Evolutionary conservation across 1,140 invertebrate genomes (phyloP), one percentile per base, ranked within the genome.

Genomic region (Zeugodacus cucurbitae): DNA sequence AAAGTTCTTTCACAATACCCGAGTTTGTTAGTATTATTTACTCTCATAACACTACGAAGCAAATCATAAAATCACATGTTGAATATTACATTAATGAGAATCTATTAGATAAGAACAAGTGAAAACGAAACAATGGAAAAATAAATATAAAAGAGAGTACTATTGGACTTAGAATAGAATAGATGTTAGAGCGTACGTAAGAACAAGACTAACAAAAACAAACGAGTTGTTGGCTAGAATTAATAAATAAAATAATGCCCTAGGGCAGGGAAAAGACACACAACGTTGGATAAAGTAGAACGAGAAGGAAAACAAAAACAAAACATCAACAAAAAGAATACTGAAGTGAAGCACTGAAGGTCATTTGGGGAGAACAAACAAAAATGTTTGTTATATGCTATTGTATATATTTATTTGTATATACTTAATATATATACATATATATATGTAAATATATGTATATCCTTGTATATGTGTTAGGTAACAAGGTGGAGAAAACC

Each of bases 151-250:
- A 22, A 22, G n/a, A 62, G 10, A 62, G 26, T 62, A 54, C 48
- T 54, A 17, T 54, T 54, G 48, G 48, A 54, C 48, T 17, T 54
- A 54, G 3, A 26, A 26, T 26, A 54, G 48, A 54, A 54, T 54
- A 54, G 14, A 54, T n/a, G n/a, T 62, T 62, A 2, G 26, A 62
- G 1, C 26, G n/a, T 59, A 59, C 8, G 8, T n/a, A 59, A 6
- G 5, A n/a, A 26, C n/a, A 26, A 26, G n/a, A 62, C 48, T 20
- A 54, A 54, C 48, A 10, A 54, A 54, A 86, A 88, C 58, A 90
- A 64, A 85, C 62, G 88, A 57, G 14, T 88, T 88, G 91, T 91
- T 89, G 67, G 37, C 64, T 70, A 87, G 10, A 62, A n/a, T 62
- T 26, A 62, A 62, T 62, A 22, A 62, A 62, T n/a, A n/a, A 62